Evolutionary conservation across 1,140 invertebrate genomes (phyloP), one percentile per base, ranked within the genome.

Genomic region (Cephus cinctus): DNA sequence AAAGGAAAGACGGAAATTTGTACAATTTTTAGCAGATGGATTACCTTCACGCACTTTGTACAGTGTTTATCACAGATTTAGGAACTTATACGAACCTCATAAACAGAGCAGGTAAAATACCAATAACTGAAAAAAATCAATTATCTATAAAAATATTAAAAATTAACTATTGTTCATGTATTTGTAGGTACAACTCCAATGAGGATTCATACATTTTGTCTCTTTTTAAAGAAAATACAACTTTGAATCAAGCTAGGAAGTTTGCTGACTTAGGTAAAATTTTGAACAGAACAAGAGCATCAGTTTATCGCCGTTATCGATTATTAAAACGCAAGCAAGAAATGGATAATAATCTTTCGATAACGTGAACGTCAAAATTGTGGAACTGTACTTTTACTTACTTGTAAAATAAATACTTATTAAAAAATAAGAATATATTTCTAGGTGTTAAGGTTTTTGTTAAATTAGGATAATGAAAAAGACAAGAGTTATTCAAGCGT

Each of bases 271-370:
- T 75, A 25, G 67, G 67, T 9, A 56, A 52, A 50, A 43, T 59
- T 16, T 54, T 75, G 34, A 65, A 60, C 8, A 59, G 73, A 54
- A 67, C 67, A 1, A 56, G 69, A 46, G 50, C 57, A 19, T 70
- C 73, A 0, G 61, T 75, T 34, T 74, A 63, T 63, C 62, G 73
- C 8, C 54, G 71, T 40, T 66, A 68, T 35, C 38, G 36, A 42
- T 3, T 67, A 20, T 54, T 71, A 15, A 46, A 54, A 31, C 21
- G 27, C 46, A 52, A 47, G 21, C 8, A 14, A 25, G 2, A 42
- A 11, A 8, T 9, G 5, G n/a, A 41, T 8, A 14, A 48, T 18
- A 25, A 15, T 3, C 30, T 44, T 14, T 8, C 12, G 21, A n/a
- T 4, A 34, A n/a, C 8, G n/a, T 44, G 21, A 34, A 21, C 25